Evolutionary conservation across 1,140 invertebrate species (phyloP), one percentile per base, ranked within the genome.

Genomic region (Phymastichus coffea): DNA sequence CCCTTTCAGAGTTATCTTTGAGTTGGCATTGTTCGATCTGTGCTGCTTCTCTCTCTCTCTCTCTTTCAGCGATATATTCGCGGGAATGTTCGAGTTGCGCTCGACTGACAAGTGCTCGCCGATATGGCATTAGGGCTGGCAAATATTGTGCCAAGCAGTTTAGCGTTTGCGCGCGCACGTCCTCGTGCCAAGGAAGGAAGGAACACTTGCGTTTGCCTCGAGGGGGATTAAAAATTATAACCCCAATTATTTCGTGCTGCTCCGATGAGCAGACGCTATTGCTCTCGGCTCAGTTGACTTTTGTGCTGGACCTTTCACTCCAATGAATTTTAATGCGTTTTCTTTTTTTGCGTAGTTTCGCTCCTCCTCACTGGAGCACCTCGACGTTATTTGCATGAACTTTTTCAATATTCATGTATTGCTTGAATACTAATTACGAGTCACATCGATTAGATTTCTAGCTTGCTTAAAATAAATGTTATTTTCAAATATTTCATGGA

Each of bases 21-120:
- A 78, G 73, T 77, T 78, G 63, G 72, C 72, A 78, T 78, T 78
- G 75, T 78, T 77, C 72, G 63, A n/a, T n/a, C n/a, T n/a, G n/a
- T n/a, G n/a, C n/a, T n/a, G 64, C 67, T 60, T 69, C 68, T n/a
- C n/a, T 72, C 70, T 70, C 59, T 65, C 52, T 57, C 57, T 53
- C 46, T 22, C 57, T 49, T 57, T 49, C 37, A 26, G 49, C 60
- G 40, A 19, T 48, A 26, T 44, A 47, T 20, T 52, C 55, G 28
- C 40, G 28, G 49, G 20, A 55, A 44, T 40, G 44, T 40, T 30
- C n/a, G 43, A 33, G 49, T 48, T 41, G 58, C 47, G 37, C 49
- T n/a, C 41, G 12, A 48, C 56, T 51, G 38, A 57, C 46, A 46
- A 55, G 41, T 55, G 54, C 14, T n/a, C n/a, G 33, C 23, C 25